Conservation (phyloP, 2,113 vertebrate genomes). For the Tretioscincus oriximinensis region DNA sequence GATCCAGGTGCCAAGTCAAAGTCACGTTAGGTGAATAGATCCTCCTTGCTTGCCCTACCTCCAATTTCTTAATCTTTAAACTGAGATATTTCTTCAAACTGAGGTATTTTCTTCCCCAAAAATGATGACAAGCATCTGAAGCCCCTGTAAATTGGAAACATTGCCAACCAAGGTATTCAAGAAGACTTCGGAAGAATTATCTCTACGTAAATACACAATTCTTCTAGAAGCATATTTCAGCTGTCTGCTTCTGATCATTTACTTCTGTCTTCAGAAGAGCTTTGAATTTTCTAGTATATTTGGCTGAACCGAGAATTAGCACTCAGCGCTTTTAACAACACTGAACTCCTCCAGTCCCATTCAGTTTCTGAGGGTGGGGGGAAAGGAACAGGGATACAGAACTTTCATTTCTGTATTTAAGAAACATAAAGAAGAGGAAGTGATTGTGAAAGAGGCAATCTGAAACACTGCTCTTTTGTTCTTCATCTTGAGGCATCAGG, state of each 20-base stretch:
- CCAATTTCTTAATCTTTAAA: no score
- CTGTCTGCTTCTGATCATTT: not conserved
- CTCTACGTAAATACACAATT: no score
- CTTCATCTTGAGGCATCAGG: slow-evolving; percentile 5
- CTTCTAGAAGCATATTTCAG: not conserved
- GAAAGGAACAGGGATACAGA: no score
- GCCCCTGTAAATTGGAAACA: not conserved
- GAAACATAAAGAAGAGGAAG: not conserved
- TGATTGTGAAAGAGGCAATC: not conserved
- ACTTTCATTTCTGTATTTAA: not conserved
- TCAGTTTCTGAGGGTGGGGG: not conserved
- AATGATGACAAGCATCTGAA: no score
- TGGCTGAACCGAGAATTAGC: not conserved
- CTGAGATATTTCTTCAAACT: no score
- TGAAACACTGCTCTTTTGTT: slow-evolving; percentile 11
- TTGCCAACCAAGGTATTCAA: not conserved
- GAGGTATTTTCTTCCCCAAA: no score
- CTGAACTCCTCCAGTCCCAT: not conserved
- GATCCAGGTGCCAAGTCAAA: no score
- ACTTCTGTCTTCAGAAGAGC: not conserved
- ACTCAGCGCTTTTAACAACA: not conserved
- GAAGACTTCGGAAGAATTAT: not conserved
- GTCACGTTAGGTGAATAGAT: no score
- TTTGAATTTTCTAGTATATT: not conserved
- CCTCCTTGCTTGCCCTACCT: no score